Percentiles rank a stretch among this genome's conserved stretches.
Conservation (phyloP, 2,797 vertebrate genomes). For the Halcyon smyrnensis region DNA sequence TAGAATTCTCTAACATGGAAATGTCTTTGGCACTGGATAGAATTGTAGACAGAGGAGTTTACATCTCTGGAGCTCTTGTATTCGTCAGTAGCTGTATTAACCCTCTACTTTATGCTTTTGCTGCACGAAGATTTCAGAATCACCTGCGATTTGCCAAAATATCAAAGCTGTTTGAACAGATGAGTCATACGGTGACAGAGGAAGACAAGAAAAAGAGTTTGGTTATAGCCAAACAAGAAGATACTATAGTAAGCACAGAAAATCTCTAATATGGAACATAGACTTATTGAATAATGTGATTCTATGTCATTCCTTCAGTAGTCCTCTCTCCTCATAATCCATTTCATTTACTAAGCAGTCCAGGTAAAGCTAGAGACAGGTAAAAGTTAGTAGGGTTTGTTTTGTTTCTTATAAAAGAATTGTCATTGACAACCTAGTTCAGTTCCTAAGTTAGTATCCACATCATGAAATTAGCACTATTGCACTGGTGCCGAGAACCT, state of each 20-base stretch:
- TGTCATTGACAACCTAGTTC: neutral
- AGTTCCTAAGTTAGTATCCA: neutral
- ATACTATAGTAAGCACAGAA: neutral
- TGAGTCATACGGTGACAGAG: constrained; percentile 79
- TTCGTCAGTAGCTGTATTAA: constrained; percentile 89
- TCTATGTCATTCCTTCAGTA: neutral
- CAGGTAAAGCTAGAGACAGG: neutral
- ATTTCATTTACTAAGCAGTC: neutral
- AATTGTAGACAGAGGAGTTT: constrained; percentile 22
- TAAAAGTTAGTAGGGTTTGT: neutral
- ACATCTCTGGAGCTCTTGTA: constrained; percentile 83
- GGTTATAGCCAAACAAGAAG: neutral
- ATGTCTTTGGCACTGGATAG: constrained; percentile 59
- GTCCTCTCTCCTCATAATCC: neutral
- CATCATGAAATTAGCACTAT: neutral
- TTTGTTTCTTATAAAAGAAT: neutral
- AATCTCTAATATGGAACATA: neutral
- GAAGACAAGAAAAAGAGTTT: constrained; percentile 10
- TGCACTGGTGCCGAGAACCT: neutral
- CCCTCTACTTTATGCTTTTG: constrained; percentile 89
- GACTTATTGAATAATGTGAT: neutral
- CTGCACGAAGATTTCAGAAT: constrained; percentile 84
- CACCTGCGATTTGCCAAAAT: constrained; percentile 83
- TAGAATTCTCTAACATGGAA: neutral
- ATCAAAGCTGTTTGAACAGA: constrained; percentile 85